Evolutionary conservation across 2,797 vertebrate species (phyloP).

Genomic region (Sardinella longiceps): DNA sequence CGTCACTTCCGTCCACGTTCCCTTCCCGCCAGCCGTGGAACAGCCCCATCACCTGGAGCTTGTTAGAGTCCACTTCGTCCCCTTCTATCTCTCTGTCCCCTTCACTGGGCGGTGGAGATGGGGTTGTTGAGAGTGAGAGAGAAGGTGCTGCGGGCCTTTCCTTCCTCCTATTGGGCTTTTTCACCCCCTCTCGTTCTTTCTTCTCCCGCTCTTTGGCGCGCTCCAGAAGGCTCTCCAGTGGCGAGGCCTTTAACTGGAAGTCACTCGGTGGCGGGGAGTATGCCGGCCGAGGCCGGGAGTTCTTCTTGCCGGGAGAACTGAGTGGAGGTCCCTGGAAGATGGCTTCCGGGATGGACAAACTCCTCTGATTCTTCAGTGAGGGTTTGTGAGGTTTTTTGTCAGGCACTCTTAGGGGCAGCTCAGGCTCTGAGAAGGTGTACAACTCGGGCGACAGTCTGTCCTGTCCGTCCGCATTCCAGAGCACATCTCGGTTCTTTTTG

Average conservation of each 20-base stretch:
- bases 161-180: constrained; percentile 46
- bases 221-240: constrained; percentile 66
- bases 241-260: constrained; percentile 40
- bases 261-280: constrained; percentile 20
- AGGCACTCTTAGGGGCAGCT: constrained; percentile 46
- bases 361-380: constrained; percentile 62
- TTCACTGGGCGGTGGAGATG: constrained; percentile 56
- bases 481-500: constrained; percentile 57
- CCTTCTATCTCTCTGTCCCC: constrained; percentile 58
- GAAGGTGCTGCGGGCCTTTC: constrained; percentile 34
- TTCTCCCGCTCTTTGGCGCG: constrained; percentile 65
- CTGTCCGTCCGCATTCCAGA: constrained; percentile 52
- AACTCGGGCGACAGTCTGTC: constrained; percentile 53
- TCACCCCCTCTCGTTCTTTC: constrained; percentile 44
- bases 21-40: constrained; percentile 68
- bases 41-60: constrained; percentile 52
- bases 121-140: constrained; percentile 50
- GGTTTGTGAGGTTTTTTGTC: constrained; percentile 38
- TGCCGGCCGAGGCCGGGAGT: constrained; percentile 21
- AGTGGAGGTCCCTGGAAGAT: constrained; percentile 28
- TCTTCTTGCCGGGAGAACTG: neutral
- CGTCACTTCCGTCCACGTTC: constrained; percentile 69
- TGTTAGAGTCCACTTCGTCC: constrained; percentile 61
- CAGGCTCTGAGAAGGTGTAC: constrained; percentile 62
- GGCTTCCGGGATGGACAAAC: constrained; percentile 63